These are phyloP conservation scores for Notamacropus eugenii DNA, from an alignment of 2,797 vertebrate species.

Conservation along the genomic window DNA sequence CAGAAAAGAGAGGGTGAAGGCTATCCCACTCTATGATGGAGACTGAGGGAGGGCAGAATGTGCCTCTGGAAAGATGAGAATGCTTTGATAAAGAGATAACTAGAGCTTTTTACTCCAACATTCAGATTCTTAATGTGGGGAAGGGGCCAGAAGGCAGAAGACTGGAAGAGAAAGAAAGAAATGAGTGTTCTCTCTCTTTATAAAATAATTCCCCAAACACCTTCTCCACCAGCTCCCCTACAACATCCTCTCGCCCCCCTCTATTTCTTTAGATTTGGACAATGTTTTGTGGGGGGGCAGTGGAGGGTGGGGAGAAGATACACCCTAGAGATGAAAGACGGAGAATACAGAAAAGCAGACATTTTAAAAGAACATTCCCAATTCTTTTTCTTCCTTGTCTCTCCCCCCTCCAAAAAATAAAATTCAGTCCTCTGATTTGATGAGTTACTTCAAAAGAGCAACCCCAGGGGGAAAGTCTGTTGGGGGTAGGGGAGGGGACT, in stretches of 20 bases:
- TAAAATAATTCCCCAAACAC: conserved; percentile 49
- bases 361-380: conserved; percentile 31
- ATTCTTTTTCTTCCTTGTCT: background rate
- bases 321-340: background rate
- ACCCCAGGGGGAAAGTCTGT: conserved; percentile 57
- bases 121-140: conserved; percentile 24
- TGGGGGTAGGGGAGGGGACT: conserved; percentile 70
- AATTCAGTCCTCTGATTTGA: background rate
- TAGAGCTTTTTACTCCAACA: conserved; percentile 54
- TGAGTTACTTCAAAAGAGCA: background rate
- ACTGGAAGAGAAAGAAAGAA: conserved; percentile 10
- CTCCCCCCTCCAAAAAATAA: background rate
- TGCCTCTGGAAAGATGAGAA: conserved; percentile 24
- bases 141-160: background rate
- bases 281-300: background rate
- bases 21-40: conserved; percentile 71
- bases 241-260: background rate
- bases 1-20: background rate
- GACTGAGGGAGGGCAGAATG: conserved; percentile 62
- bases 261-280: background rate
- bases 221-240: background rate
- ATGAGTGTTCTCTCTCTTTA: conserved; percentile 34
- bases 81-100: conserved; percentile 42
- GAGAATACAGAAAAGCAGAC: conserved; percentile 22
- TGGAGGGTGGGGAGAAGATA: background rate